Percentiles rank a stretch among this genome's conserved stretches.
Conservation (phyloP, 2,888 invertebrate genomes). For the Cybosia mesomella region DNA sequence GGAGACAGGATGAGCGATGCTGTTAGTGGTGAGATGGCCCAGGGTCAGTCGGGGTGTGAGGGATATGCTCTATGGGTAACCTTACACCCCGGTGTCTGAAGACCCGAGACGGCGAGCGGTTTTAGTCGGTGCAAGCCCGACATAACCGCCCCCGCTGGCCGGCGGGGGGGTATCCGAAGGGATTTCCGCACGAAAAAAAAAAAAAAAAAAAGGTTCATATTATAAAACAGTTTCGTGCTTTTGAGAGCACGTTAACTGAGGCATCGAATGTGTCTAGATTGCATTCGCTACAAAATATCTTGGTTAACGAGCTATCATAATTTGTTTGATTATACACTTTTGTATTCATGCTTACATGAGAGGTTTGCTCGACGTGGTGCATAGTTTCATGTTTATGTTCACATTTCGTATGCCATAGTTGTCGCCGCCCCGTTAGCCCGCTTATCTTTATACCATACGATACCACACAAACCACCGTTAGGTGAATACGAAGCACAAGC, state of each 20-base stretch:
- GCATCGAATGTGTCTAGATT: background rate
- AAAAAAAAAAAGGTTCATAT: too few species aligned
- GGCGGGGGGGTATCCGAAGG: too few species aligned
- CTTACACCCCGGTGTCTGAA: too few species aligned
- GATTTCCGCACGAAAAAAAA: too few species aligned
- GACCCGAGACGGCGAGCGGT: too few species aligned
- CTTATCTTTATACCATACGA: slow-evolving; percentile 70
- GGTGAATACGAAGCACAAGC: slow-evolving; percentile 40
- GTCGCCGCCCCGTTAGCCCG: slow-evolving; percentile 70
- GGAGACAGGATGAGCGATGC: too few species aligned
- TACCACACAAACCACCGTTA: slow-evolving; percentile 70
- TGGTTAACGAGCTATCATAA: slow-evolving; percentile 22
- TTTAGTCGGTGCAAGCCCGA: too few species aligned
- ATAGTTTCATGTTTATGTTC: slow-evolving; percentile 52
- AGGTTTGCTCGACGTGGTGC: slow-evolving; percentile 38
- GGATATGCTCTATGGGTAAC: too few species aligned
- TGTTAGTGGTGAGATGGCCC: too few species aligned
- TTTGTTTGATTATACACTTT: slow-evolving; percentile 41
- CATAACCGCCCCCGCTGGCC: too few species aligned
- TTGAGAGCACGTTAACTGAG: too few species aligned
- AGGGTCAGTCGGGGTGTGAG: too few species aligned
- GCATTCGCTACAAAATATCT: background rate
- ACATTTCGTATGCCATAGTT: slow-evolving; percentile 68
- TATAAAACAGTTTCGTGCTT: background rate
- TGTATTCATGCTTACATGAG: slow-evolving; percentile 44